Base-by-base conservation (phyloP, 2,797 vertebrate species). In the Lepilemur ruficaudatus region DNA sequence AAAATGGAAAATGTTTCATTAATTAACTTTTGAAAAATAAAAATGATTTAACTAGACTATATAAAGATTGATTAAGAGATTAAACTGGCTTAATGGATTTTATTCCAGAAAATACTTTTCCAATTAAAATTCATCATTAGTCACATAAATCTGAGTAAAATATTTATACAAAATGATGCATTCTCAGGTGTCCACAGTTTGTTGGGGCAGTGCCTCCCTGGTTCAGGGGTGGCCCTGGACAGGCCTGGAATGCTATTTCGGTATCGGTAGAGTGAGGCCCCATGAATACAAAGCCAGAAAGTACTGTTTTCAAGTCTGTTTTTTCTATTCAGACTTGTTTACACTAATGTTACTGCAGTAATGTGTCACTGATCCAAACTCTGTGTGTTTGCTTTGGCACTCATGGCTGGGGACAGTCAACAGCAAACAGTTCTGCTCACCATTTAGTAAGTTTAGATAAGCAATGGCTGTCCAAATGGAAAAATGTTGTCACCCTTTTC, bases 401-500 rank as follows among this genome's bases (percentile, higher is more conserved):
- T 0, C 1, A 4, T 0, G 20, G n/a, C 14, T 65, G 78, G 90
- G 92, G 70, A 89, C 92, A 67, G 67, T 90, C 83, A 63, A 46
- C 48, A 20, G 20, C 43, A 55, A 35, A 50, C 15, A 18, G 43
- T 46, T 59, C 70, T 43, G 41, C 65, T 57, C 65, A 3, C 14
- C n/a, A 3, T 20, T 48, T 41, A 41, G 48, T n/a, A 70, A 84
- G n/a, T 84, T 55, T 57, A 73, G 96, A 90, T 84, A 95, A 92
- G 84, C 30, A 30, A 8, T 0, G 30, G 46, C 91, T 23, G 43
- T 70, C 70, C 50, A 52, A 76, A 55, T 41, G 95, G 97, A 96
- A 97, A 97, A 96, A 91, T 28, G 75, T 57, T 12, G 28, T 93
- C 93, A 91, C 12, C 41, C 7, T 80, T 80, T 90, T 79, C 43